Base-by-base conservation (phyloP, 2,888 invertebrate genomes). In the Heliconius charithonia region DNA sequence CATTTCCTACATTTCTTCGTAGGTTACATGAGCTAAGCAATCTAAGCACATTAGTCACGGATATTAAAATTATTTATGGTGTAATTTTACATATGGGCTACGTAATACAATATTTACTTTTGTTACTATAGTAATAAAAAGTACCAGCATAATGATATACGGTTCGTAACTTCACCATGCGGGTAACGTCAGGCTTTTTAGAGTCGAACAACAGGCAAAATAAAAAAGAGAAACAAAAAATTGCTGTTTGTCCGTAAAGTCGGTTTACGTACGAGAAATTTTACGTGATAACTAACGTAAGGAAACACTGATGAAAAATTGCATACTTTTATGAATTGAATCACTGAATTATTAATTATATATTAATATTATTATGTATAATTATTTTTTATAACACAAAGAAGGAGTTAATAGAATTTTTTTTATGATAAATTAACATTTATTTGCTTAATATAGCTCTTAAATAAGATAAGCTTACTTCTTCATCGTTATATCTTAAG, bases 71-170 rank as follows among this genome's bases (percentile, higher is more conserved):
- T n/a, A 41, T 7, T 12, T 25, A 69, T 3, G n/a, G 22, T 29
- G 29, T 56, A 56, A 56, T 32, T 32, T 72, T n/a, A 59, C 51
- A 56, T 59, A 72, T 59, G 56, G 56, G 72, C 72, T 56, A 56
- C 13, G 56, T 72, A 72, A 72, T 72, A 72, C n/a, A 72, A 59
- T 72, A 72, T 32, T 72, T 32, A 59, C 56, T 59, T 56, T 71
- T 71, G 70, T 71, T 56, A 59, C 56, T 22, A 72, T 59, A 37
- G 56, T 32, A 56, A 56, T 72, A 72, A 72, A 72, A 59, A 72
- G 72, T 72, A 56, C 72, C 59, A 72, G 29, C 29, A 72, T 29
- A 56, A 71, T 41, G 67, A 41, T 56, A 71, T 72, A 72, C 32
- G 3, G 72, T 13, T 22, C 32, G 13, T 59, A 72, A 13, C 56